Base-by-base conservation (phyloP, 2,888 invertebrate genomes). In the Beris chalybata region DNA sequence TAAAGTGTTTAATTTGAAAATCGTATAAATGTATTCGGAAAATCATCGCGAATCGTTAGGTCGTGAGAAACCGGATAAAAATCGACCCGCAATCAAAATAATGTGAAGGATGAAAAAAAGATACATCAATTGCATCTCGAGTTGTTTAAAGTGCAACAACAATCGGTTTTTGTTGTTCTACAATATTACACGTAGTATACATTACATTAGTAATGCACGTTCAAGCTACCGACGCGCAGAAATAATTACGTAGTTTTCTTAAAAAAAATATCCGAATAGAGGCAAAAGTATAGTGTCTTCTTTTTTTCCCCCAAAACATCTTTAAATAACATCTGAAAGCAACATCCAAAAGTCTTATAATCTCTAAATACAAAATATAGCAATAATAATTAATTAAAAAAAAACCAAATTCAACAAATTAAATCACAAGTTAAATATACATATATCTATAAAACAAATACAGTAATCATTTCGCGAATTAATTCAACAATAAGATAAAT, bases 191-290 rank as follows among this genome's bases (percentile, higher is more conserved):
- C 54, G 11, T 30, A 9, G 54, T n/a, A 11, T 54, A 54, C 12
- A 15, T 48, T 4, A 9, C 29, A 54, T 54, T 30, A 54, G 4
- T 43, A 13, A 30, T 56, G 56, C 56, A 43, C 44, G 13, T 13
- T 56, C 15, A n/a, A 31, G 43, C 5, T 44, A 22, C 11, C 9
- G 29, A n/a, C 54, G 38, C 15, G 29, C 5, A n/a, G 56, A n/a
- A 56, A n/a, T 43, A 43, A 56, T 54, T 54, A 30, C 56, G 43
- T 43, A 54, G 54, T 54, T 54, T 13, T 31, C 56, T 56, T 56
- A 15, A 32, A 12, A 32, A 12, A 30, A 15, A 15, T 43, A 38
- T 38, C 9, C 38, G 38, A 7, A 7, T 38, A 38, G 38, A 38
- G 38, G 38, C 38, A 38, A 38, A 38, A 38, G 38, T 38, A n/a